Evolutionary conservation across 1,140 invertebrate species (phyloP), one percentile per base, ranked within the genome.

Genomic region (Ceratosolen solmsi): DNA sequence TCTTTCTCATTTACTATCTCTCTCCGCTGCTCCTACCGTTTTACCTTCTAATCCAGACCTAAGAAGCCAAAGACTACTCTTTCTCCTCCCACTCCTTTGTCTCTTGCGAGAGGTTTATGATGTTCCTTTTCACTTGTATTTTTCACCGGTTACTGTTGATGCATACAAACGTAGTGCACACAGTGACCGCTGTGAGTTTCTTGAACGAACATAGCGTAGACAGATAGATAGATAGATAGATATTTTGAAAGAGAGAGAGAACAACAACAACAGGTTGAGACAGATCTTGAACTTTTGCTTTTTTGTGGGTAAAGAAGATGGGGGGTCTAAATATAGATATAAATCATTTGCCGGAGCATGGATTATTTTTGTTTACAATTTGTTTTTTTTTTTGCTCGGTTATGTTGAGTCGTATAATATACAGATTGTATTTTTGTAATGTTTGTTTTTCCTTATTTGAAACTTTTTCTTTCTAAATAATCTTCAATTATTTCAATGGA

Each of bases 271-370:
- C 74, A 82, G 74, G 74, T 82, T 65, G 70, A 77, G 30, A 63
- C 80, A 82, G 74, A 74, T 77, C 74, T 77, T 58, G 54, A 75
- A 51, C 73, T 54, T 76, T 75, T 68, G 56, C 38, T 27, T 70
- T 13, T 80, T 54, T 49, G 80, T 63, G 60, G 56, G 68, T 38
- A 58, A 25, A 56, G 20, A 38, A 38, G 20, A 36, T 33, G 4
- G 65, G 65, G 51, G 33, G 56, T 80, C 79, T 51, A 74, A 74
- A 80, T 74, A 73, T 80, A 79, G 13, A 30, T 33, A 49, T 79
- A 71, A 27, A 58, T 49, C 46, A 33, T 73, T 33, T 4, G n/a
- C 17, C 38, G 58, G n/a, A n/a, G 46, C 25, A 65, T 22, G 60
- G 8, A 8, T 15, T 38, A 5, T 25, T 60, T n/a, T 60, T 56